A percentile compares a stretch with the other conserved stretches of the same genome.
phyloP scores from a whole-genome alignment of 1,140 invertebrate genomes.

The Polyergus mexicanus region DNA sequence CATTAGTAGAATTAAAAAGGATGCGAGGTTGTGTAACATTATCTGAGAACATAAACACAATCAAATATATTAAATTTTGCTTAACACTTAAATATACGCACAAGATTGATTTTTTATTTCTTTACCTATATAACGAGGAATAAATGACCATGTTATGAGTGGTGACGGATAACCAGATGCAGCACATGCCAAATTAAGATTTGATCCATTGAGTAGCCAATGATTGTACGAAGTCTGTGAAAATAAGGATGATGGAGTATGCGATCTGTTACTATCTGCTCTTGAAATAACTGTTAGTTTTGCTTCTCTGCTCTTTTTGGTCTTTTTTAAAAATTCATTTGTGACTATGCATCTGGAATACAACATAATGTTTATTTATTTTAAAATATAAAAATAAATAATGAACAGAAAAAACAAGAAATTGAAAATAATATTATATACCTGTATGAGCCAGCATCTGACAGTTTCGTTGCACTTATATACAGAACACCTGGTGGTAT shows the following conservation, averaged over 20 bases:
- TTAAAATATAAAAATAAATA: background rate
- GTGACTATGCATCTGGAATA: slow-evolving; percentile 84
- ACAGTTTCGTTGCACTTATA: slow-evolving; percentile 86
- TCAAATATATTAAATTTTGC: slow-evolving; percentile 9
- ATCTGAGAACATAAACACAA: slow-evolving; percentile 60
- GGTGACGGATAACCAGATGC: slow-evolving; percentile 87
- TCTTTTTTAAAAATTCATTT: slow-evolving; percentile 86
- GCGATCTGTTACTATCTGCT: slow-evolving; percentile 68
- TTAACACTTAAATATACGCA: background rate
- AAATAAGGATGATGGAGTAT: slow-evolving; percentile 74
- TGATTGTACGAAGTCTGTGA: slow-evolving; percentile 82
- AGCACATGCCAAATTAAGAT: slow-evolving; percentile 87
- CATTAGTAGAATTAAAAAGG: slow-evolving; percentile 82
- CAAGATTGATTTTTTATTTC: background rate
- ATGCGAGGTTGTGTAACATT: slow-evolving; percentile 77
- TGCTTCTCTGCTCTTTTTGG: slow-evolving; percentile 86
- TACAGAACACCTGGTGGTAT: slow-evolving; percentile 88
- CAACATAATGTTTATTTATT: background rate
- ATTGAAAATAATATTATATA: slow-evolving; percentile 68
- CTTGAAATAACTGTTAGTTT: slow-evolving; percentile 84
- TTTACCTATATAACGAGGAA: slow-evolving; percentile 81
- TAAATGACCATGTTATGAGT: slow-evolving; percentile 87
- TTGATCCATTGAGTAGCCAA: slow-evolving; percentile 81
- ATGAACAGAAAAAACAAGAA: background rate
- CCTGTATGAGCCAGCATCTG: slow-evolving; percentile 88